Percentiles rank a stretch among this genome's conserved stretches.
phyloP scores from a whole-genome alignment of 2,113 vertebrate species.

The Cariama cristata region DNA sequence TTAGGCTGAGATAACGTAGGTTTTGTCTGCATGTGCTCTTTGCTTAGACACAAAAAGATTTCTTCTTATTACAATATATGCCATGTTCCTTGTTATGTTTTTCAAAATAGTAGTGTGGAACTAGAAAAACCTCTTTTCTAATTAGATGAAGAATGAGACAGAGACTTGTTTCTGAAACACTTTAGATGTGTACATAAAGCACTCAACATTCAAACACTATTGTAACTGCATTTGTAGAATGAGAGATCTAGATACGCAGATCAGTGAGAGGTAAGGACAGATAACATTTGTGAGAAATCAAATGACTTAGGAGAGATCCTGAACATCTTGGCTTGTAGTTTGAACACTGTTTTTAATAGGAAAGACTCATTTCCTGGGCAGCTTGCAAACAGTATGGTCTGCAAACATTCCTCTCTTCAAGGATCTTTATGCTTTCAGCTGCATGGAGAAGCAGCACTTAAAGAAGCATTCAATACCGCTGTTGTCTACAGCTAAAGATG shows the following conservation, averaged over 20 bases:
- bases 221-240: not conserved
- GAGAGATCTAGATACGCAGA: not conserved
- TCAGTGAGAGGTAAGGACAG: not conserved
- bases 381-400: conserved; percentile 33
- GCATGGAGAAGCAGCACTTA: not conserved
- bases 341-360: not conserved
- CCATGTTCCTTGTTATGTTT: fast-evolving
- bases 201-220: not conserved
- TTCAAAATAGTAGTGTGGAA: not conserved
- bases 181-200: not conserved
- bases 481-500: not conserved
- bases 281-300: not conserved
- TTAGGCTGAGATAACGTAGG: not conserved
- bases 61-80: not conserved
- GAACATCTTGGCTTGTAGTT: not conserved
- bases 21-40: not conserved
- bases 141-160: not conserved
- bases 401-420: not conserved
- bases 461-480: not conserved
- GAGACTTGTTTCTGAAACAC: not conserved
- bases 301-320: not conserved
- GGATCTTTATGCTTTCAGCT: not conserved
- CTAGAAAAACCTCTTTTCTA: not conserved
- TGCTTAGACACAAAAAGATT: not conserved
- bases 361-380: conserved; percentile 52